Evolutionary conservation across 2,888 invertebrate species (phyloP).

Genomic region (Tinea pellionella): DNA sequence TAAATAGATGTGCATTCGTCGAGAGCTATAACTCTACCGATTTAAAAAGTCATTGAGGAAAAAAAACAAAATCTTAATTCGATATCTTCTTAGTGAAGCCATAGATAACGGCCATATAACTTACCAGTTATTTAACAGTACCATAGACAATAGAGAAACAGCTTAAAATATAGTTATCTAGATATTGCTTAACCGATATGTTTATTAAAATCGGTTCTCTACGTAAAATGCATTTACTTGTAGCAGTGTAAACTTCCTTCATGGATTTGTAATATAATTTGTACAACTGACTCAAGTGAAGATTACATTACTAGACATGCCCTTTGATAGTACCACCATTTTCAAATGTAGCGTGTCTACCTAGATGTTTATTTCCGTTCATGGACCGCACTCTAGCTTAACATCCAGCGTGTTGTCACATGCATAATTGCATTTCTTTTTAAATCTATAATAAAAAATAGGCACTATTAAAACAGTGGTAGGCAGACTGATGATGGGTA

Average conservation of each 20-base stretch:
- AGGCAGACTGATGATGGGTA: too few relatives aligned
- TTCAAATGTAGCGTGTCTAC: too few relatives aligned
- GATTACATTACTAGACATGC: too few relatives aligned
- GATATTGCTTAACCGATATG: not conserved
- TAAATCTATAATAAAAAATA: too few relatives aligned
- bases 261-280: conserved; percentile 55
- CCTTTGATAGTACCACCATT: too few relatives aligned
- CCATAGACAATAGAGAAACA: conserved; percentile 16
- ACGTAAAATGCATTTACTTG: conserved; percentile 36
- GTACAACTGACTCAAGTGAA: conserved; percentile 31
- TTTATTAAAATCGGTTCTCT: not conserved
- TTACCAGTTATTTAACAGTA: conserved; percentile 16
- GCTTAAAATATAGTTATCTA: not conserved
- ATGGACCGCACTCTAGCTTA: too few relatives aligned
- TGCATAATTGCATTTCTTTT: too few relatives aligned
- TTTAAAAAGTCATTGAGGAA: not conserved
- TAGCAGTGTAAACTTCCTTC: conserved; percentile 41
- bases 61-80: not conserved
- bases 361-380: too few relatives aligned
- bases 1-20: not conserved
- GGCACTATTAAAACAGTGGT: too few relatives aligned
- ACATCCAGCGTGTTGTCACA: too few relatives aligned
- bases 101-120: conserved; percentile 23
- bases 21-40: not conserved
- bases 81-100: conserved; percentile 12